Base-by-base conservation (phyloP, 2,113 vertebrate species). In the Hippocampus abdominalis region DNA sequence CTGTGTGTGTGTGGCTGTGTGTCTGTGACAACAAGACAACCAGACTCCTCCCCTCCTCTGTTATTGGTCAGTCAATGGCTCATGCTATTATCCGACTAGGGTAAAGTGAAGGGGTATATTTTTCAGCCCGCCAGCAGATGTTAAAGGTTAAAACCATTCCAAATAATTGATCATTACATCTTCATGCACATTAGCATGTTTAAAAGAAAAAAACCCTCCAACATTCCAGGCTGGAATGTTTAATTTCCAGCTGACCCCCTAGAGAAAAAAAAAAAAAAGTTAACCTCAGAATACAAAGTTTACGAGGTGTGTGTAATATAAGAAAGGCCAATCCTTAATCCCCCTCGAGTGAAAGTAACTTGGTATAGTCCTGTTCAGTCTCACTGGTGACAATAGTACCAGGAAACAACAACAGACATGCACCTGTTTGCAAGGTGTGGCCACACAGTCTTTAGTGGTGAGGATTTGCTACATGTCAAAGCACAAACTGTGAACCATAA, bases 381-480 rank as follows among this genome's bases (percentile, higher is more conserved):
- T 80, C 87, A 85, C 84, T 86, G 75, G 91, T 82, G 87, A 92
- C 90, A 54, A 73, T 51, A 75, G 76, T 75, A 83, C 82, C 86
- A 71, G 59, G 66, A 64, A 74, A 87, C 79, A 84, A 77, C 63
- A 83, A 82, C 60, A 78, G 51, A 76, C 70, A 48, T 62, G 76
- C 88, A 90, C 88, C 87, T 82, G 88, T 82, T 79, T 70, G 63
- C 51, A 84, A 80, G 92, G 91, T 66, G 89, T 77, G 75, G 90
- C 81, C 66, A 65, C 32, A 63, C 53, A 67, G 66, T 21, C 62
- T 65, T 46, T 69, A 79, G 75, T 84, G 76, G 80, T 73, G 81
- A 77, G 73, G 69, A 48, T 74, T 68, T 72, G 57, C 44, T 66
- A 68, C 18, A 32, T n/a, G 62, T 69, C 59, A 73, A 82, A 59